Percentiles rank a stretch among this genome's conserved stretches.
These are phyloP conservation scores for Gymnopithys bicolor DNA, from an alignment of 2,797 vertebrate genomes.

Conservation along the genomic window DNA sequence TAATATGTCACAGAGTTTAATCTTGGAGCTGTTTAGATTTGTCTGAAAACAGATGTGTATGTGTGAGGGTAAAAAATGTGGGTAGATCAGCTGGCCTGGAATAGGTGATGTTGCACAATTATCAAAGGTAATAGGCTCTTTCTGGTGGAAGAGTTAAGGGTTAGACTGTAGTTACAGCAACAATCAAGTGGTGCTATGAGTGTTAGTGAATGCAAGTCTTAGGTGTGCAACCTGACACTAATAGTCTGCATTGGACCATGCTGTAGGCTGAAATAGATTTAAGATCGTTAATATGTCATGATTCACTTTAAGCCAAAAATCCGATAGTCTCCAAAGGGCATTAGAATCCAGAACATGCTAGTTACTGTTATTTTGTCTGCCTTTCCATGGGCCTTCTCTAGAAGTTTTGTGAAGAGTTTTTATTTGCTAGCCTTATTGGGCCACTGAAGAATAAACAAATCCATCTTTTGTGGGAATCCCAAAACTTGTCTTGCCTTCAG, in stretches of 20 bases:
- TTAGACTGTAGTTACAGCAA: slow-evolving; percentile 25
- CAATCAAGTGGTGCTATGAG: not conserved
- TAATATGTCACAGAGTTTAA: not conserved
- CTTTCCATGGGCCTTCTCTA: not conserved
- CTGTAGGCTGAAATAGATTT: not conserved
- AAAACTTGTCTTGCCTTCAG: not conserved
- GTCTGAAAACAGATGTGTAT: not conserved
- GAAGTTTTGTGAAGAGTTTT: not conserved
- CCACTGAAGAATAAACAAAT: not conserved
- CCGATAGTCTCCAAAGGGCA: slow-evolving; percentile 3
- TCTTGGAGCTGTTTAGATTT: not conserved
- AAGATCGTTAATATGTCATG: not conserved
- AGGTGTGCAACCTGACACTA: not conserved
- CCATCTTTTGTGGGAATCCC: not conserved
- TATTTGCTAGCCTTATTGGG: not conserved
- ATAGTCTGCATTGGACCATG: not conserved
- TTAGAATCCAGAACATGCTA: not conserved
- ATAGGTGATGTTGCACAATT: not conserved
- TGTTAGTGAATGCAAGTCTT: not conserved
- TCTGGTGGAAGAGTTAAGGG: not conserved
- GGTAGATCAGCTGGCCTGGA: not conserved
- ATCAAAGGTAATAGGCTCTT: not conserved
- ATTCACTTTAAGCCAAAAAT: slow-evolving; percentile 49
- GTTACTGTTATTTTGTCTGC: not conserved
- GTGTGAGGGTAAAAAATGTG: not conserved